Percentiles rank a stretch among this genome's conserved stretches.
phyloP scores from a whole-genome alignment of 2,888 invertebrate species.

The Tetranychus truncatus region DNA sequence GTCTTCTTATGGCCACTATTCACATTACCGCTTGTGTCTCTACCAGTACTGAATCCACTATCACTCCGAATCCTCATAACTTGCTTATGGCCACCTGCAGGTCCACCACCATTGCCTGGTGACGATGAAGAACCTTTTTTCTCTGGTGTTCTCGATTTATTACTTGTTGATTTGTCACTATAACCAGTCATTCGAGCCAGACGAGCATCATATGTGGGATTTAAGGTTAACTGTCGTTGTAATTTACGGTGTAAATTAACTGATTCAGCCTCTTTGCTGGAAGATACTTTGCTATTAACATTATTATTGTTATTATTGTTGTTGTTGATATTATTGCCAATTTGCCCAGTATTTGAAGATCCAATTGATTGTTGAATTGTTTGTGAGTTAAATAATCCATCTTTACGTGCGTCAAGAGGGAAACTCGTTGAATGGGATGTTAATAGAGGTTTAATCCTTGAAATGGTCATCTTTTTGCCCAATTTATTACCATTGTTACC shows the following conservation, averaged over 20 bases:
- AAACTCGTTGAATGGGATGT: neutral
- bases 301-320: constrained; percentile 14
- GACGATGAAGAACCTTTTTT: neutral
- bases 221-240: constrained; percentile 59
- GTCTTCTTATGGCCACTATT: constrained; percentile 36
- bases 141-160: neutral
- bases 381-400: neutral
- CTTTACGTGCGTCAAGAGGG: neutral
- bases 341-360: neutral
- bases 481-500: constrained; percentile 23
- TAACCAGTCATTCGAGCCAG: constrained; percentile 34
- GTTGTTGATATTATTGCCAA: neutral
- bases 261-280: constrained; percentile 11
- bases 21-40: constrained; percentile 15
- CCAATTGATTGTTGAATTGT: neutral
- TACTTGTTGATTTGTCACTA: neutral
- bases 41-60: constrained; percentile 17
- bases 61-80: constrained; percentile 23
- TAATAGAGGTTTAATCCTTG: constrained; percentile 41
- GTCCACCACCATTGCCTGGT: neutral
- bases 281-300: constrained; percentile 10
- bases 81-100: neutral
- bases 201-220: constrained; percentile 58
- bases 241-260: constrained; percentile 52
- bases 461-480: constrained; percentile 38